Conservation (phyloP, 2,113 vertebrate species). For the Nibea coibor region DNA sequence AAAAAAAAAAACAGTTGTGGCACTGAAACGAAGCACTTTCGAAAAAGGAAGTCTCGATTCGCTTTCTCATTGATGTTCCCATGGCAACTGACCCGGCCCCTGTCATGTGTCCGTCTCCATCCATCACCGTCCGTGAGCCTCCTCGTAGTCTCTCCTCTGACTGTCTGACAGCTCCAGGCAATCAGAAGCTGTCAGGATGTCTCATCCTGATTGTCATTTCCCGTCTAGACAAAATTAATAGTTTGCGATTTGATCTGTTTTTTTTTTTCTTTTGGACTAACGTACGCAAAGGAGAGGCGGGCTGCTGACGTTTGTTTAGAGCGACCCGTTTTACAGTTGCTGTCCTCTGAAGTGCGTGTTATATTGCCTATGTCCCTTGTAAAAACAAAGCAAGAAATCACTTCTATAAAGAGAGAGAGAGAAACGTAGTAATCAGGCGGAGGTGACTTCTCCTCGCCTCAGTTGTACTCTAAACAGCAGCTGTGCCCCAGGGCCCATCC, state of each 20-base stretch:
- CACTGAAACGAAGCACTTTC: not conserved
- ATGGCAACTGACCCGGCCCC: slow-evolving; percentile 50
- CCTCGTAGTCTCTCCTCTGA: slow-evolving; percentile 18
- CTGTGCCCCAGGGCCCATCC: slow-evolving; percentile 50
- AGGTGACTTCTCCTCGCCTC: slow-evolving; percentile 25
- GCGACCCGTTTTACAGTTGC: not conserved
- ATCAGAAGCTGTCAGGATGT: slow-evolving; percentile 54
- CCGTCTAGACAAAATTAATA: slow-evolving; percentile 32
- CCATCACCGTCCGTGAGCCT: slow-evolving; percentile 28
- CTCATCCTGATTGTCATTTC: slow-evolving; percentile 48
- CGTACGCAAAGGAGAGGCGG: not conserved
- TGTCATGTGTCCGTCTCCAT: slow-evolving; percentile 38
- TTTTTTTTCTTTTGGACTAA: not conserved
- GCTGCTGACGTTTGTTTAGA: slow-evolving; percentile 3
- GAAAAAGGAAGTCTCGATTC: not conserved
- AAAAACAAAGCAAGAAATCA: slow-evolving; percentile 24
- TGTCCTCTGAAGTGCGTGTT: slow-evolving; percentile 17
- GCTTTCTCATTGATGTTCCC: slow-evolving; percentile 52
- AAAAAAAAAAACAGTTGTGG: not conserved
- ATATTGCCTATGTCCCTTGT: not conserved
- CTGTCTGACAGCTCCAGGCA: slow-evolving; percentile 49
- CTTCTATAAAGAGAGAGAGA: slow-evolving; percentile 9
- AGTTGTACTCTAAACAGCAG: slow-evolving; percentile 58
- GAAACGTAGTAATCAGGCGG: slow-evolving; percentile 15
- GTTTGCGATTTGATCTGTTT: slow-evolving; percentile 25